Conservation (phyloP, 2,888 invertebrate species). For the Ormyrus rosae region DNA sequence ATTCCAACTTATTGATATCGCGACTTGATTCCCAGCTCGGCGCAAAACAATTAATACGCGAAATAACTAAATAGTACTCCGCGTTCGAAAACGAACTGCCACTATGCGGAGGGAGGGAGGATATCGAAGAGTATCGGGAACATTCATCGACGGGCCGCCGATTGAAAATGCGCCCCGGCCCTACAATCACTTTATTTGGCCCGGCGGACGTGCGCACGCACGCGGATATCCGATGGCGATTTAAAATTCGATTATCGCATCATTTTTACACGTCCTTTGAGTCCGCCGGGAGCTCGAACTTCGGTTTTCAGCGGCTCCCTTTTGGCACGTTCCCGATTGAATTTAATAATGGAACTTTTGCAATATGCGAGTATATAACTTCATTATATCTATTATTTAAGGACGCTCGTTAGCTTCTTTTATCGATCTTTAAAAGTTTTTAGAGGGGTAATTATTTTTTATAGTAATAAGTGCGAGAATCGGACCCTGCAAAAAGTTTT, state of each 20-base stretch:
- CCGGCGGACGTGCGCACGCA: conserved; percentile 1
- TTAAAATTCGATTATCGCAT: conserved; percentile 57
- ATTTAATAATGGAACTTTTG: conserved; percentile 25
- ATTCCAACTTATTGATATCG: conserved; percentile 55
- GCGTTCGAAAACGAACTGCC: conserved; percentile 19
- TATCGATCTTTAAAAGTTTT: too few relatives aligned
- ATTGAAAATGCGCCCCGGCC: conserved; percentile 46
- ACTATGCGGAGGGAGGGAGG: neutral
- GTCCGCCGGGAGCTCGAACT: neutral
- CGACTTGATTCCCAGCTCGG: conserved; percentile 44
- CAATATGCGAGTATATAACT: too few relatives aligned
- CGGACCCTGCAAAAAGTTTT: too few relatives aligned
- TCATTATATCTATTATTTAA: too few relatives aligned
- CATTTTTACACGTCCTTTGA: conserved; percentile 46
- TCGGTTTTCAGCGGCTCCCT: neutral
- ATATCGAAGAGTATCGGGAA: conserved; percentile 37
- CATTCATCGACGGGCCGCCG: conserved; percentile 46
- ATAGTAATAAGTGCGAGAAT: too few relatives aligned
- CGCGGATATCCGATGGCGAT: conserved; percentile 49
- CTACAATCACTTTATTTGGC: conserved; percentile 49
- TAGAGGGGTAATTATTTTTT: too few relatives aligned
- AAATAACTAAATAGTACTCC: conserved; percentile 55
- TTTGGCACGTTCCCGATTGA: neutral
- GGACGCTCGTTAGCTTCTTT: too few relatives aligned
- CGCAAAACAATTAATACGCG: conserved; percentile 50